Conservation (phyloP, 2,888 invertebrate genomes). For the Hirudinaria manillensis region DNA sequence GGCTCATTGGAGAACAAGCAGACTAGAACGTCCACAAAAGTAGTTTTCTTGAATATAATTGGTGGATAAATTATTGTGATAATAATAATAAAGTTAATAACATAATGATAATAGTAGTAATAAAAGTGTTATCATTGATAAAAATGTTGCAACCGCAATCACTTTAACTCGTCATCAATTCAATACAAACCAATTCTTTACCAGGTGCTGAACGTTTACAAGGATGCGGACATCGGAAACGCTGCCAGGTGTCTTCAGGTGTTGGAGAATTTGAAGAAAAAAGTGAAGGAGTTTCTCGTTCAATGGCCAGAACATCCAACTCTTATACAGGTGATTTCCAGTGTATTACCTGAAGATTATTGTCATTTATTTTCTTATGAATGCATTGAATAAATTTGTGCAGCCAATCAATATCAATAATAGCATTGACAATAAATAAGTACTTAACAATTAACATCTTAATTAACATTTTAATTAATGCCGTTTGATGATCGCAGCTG, state of each 20-base stretch:
- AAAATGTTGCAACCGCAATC: neutral
- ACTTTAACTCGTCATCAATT: neutral
- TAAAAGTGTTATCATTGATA: too few relatives aligned
- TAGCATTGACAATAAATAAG: neutral
- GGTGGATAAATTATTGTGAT: too few relatives aligned
- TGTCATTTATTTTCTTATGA: too few relatives aligned
- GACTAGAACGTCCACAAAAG: too few relatives aligned
- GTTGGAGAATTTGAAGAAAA: constrained; percentile 63
- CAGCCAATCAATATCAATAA: too few relatives aligned
- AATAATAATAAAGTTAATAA: too few relatives aligned
- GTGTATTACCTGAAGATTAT: neutral
- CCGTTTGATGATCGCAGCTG: constrained; percentile 47
- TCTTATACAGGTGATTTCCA: constrained; percentile 65
- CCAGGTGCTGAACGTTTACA: constrained; percentile 61
- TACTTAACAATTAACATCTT: neutral
- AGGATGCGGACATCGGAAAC: constrained; percentile 73
- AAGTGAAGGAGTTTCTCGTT: constrained; percentile 61
- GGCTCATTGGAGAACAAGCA: neutral
- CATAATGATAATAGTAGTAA: too few relatives aligned
- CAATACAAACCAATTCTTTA: neutral
- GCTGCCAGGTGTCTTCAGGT: constrained; percentile 68
- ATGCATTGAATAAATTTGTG: too few relatives aligned
- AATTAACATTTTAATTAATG: neutral
- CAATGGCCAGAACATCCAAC: constrained; percentile 89
- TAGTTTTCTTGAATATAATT: too few relatives aligned